Conservation (phyloP, 2,888 invertebrate species). For the Ypsolopha sequella region DNA sequence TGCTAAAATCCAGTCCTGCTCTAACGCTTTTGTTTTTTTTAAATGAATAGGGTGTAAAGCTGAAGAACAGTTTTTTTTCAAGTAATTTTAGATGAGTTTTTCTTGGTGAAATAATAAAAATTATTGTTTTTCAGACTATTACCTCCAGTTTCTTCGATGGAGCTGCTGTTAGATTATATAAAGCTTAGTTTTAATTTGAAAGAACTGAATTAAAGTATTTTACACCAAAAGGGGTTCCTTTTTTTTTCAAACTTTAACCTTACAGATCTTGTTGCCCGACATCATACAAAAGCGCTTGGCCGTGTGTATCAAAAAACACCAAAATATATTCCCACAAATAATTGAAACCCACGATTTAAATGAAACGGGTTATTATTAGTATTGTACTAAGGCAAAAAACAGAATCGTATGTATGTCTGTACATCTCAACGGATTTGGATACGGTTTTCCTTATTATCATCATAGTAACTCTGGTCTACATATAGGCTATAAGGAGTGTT, state of each 20-base stretch:
- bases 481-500: too few relatives aligned
- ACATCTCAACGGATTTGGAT: too few relatives aligned
- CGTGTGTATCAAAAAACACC: too few relatives aligned
- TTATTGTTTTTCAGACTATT: constrained; percentile 9
- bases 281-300: not conserved
- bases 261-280: not conserved
- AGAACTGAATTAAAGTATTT: not conserved
- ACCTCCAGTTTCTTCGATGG: constrained; percentile 7
- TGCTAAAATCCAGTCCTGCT: too few relatives aligned
- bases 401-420: too few relatives aligned
- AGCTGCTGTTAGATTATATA: constrained; percentile 8
- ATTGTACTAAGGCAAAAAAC: too few relatives aligned
- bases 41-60: not conserved
- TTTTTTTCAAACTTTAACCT: constrained; percentile 21
- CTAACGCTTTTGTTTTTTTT: too few relatives aligned
- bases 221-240: not conserved
- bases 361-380: too few relatives aligned
- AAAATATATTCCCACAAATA: too few relatives aligned
- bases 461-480: too few relatives aligned
- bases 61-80: not conserved
- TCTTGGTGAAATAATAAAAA: not conserved
- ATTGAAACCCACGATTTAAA: too few relatives aligned
- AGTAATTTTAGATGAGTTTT: not conserved
- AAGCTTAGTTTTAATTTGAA: not conserved
- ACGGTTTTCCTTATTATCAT: too few relatives aligned